Percentiles rank a stretch among this genome's conserved stretches.
These are phyloP conservation scores for Pocillopora meandrina DNA, from an alignment of 92 coral and sea anemone genomes.

Conservation along the genomic window DNA sequence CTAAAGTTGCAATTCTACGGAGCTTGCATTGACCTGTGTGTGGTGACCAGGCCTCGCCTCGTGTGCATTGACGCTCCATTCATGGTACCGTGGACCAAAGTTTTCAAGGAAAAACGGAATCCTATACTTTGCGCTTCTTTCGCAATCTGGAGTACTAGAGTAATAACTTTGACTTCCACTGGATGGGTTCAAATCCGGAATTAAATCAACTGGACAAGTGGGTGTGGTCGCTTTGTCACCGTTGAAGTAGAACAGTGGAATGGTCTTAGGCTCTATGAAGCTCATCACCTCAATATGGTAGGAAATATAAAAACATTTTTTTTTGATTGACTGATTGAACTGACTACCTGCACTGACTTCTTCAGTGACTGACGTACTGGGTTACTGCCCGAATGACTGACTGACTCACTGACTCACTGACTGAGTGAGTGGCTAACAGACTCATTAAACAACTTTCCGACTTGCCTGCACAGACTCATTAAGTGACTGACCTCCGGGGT, in stretches of 20 bases:
- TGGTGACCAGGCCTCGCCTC: constrained; percentile 96
- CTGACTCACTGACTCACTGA: too few relatives aligned
- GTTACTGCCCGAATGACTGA: too few relatives aligned
- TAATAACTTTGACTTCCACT: constrained; percentile 87
- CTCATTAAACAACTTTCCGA: too few relatives aligned
- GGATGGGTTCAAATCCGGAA: constrained; percentile 85
- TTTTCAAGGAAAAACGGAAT: constrained; percentile 87
- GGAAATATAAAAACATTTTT: too few relatives aligned
- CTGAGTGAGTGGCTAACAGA: too few relatives aligned
- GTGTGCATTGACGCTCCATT: constrained; percentile 95
- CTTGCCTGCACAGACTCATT: too few relatives aligned
- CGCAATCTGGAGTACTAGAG: constrained; percentile 54
- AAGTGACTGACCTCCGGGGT: too few relatives aligned
- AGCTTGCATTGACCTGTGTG: constrained; percentile 63
- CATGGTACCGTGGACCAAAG: constrained; percentile 82
- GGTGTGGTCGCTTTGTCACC: constrained; percentile 90
- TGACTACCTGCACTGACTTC: too few relatives aligned
- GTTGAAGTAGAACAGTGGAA: constrained; percentile 85
- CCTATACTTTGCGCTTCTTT: constrained; percentile 61
- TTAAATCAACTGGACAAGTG: constrained; percentile 81
- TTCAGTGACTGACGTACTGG: too few relatives aligned
- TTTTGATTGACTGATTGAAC: too few relatives aligned
- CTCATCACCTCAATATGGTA: constrained; percentile 74
- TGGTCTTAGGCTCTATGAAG: constrained; percentile 77
- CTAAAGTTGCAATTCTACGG: too few relatives aligned